Conservation (phyloP, 2,888 invertebrate genomes). For the Prionchulus punctatus region DNA sequence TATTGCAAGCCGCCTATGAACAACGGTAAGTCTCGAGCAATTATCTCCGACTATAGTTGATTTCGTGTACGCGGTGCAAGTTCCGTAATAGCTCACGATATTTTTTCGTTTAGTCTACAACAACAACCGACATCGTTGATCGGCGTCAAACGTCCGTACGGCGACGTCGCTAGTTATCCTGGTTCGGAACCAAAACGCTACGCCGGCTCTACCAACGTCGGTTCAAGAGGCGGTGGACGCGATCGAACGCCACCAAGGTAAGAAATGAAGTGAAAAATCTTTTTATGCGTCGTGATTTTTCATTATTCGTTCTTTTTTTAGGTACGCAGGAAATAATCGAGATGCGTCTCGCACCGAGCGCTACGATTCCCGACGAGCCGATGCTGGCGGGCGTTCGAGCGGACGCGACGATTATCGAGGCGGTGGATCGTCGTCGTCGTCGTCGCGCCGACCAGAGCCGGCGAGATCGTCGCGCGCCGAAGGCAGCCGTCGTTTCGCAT, state of each 20-base stretch:
- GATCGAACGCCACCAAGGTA: not conserved
- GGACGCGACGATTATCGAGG: too few relatives aligned
- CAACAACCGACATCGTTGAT: not conserved
- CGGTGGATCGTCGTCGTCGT: not conserved
- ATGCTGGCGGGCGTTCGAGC: too few relatives aligned
- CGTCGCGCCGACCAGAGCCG: not conserved
- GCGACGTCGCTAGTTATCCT: not conserved
- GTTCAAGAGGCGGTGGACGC: not conserved
- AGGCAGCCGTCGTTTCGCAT: slow-evolving; percentile 14
- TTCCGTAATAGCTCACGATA: too few relatives aligned
- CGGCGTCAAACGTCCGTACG: not conserved
- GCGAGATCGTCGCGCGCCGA: not conserved
- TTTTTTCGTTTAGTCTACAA: too few relatives aligned
- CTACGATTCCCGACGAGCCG: too few relatives aligned
- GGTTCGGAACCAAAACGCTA: not conserved
- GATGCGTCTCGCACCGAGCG: not conserved
- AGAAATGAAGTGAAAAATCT: not conserved
- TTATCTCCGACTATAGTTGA: too few relatives aligned
- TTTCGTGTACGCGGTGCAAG: too few relatives aligned
- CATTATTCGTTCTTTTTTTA: not conserved
- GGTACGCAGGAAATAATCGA: not conserved
- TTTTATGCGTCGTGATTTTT: not conserved
- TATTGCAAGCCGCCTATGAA: slow-evolving; percentile 6
- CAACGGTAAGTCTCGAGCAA: too few relatives aligned
- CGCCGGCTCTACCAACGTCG: not conserved